Evolutionary conservation across 2,113 vertebrate species (phyloP).

Genomic region (Nematolebias whitei): DNA sequence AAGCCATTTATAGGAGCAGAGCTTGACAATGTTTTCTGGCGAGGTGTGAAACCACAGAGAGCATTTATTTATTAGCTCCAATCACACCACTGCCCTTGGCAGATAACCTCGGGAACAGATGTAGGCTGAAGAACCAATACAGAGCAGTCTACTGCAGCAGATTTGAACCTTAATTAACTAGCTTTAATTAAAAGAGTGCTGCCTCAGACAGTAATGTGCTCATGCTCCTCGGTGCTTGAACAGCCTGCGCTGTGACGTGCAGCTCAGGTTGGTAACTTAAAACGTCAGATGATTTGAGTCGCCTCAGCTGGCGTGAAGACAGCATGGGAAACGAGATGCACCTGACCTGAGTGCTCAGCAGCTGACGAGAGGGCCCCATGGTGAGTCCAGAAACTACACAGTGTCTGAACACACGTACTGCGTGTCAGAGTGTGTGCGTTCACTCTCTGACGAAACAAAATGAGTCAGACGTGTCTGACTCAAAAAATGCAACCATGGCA

Average conservation of each 20-base stretch:
- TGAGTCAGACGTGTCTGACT: slow-evolving; percentile 40
- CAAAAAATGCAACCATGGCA: slow-evolving; percentile 20
- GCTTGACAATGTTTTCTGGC: slow-evolving; percentile 13
- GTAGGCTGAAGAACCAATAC: slow-evolving; percentile 17
- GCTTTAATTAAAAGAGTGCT: slow-evolving; percentile 31
- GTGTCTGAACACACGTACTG: slow-evolving; percentile 24
- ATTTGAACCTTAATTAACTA: slow-evolving; percentile 19
- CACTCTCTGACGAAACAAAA: slow-evolving; percentile 31
- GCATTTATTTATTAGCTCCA: slow-evolving; percentile 37
- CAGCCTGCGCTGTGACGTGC: background rate
- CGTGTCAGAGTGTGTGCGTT: slow-evolving; percentile 12
- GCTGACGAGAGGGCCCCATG: slow-evolving; percentile 43
- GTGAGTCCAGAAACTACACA: slow-evolving; percentile 37
- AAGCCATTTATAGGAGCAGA: slow-evolving; percentile 28
- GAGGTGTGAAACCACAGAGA: slow-evolving; percentile 30
- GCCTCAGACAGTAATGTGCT: background rate
- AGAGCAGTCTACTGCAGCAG: slow-evolving; percentile 10
- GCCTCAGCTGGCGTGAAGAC: slow-evolving; percentile 44
- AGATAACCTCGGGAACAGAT: slow-evolving; percentile 26
- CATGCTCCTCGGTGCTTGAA: slow-evolving; percentile 1
- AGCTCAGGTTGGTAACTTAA: slow-evolving; percentile 1
- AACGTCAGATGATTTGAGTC: slow-evolving; percentile 29
- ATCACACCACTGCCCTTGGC: slow-evolving; percentile 12
- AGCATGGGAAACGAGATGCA: slow-evolving; percentile 52
- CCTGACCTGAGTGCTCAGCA: slow-evolving; percentile 64